Percentiles rank a stretch among this genome's conserved stretches.
phyloP scores from a whole-genome alignment of 2,888 invertebrate genomes.

The Lepidocyrtoides sp. region DNA sequence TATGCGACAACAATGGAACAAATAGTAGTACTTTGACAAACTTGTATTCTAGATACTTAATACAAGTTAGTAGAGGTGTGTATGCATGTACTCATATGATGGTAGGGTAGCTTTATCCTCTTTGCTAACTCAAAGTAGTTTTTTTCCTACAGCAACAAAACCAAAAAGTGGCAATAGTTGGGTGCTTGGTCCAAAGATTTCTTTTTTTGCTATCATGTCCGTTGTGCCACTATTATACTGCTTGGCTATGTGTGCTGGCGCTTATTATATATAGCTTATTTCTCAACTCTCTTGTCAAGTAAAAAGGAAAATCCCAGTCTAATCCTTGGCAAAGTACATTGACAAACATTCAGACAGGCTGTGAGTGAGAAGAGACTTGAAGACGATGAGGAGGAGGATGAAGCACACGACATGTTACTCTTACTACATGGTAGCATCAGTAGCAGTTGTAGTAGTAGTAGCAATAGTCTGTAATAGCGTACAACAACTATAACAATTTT shows the following conservation, averaged over 20 bases:
- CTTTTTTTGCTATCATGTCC: constrained; percentile 5
- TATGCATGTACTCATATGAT: no score
- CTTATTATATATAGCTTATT: constrained; percentile 46
- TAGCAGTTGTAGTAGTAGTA: no score
- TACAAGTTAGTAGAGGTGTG: no score
- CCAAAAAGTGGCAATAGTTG: constrained; percentile 40
- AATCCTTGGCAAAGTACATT: constrained; percentile 68
- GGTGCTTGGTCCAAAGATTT: constrained; percentile 30
- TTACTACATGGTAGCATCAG: no score
- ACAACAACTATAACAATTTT: not conserved
- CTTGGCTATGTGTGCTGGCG: not conserved
- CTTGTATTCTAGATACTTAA: no score
- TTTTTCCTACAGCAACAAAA: no score
- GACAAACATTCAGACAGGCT: constrained; percentile 53
- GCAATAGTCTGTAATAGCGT: no score
- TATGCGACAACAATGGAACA: no score
- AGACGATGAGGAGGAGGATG: not conserved
- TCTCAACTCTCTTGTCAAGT: constrained; percentile 52
- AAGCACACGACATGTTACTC: constrained; percentile 12
- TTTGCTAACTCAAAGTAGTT: no score
- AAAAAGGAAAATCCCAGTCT: constrained; percentile 66
- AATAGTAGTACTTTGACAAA: no score
- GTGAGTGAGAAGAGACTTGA: constrained; percentile 14
- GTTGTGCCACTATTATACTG: not conserved
- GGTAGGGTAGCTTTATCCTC: not conserved